phyloP scores from a whole-genome alignment of 2,113 vertebrate genomes.

The Lophotis ruficrista region DNA sequence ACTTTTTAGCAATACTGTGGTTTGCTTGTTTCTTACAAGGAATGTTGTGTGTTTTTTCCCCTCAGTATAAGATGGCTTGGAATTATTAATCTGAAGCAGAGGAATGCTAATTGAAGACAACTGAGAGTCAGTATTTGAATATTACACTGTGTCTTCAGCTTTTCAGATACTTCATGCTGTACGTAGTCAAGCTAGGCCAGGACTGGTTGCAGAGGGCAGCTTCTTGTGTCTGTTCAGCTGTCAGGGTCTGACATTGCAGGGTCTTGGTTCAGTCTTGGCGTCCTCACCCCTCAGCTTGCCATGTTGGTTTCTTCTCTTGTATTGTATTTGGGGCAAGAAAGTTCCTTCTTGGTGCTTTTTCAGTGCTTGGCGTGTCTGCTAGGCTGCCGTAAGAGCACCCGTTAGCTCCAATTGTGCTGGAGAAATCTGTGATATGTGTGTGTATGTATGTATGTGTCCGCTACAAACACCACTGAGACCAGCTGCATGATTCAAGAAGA shows the following conservation, averaged over 20 bases:
- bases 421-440: not conserved
- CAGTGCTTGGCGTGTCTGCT: not conserved
- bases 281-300: not conserved
- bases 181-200: not conserved
- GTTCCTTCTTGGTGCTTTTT: not conserved
- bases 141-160: not conserved
- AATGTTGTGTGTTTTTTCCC: fast-evolving
- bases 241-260: not conserved
- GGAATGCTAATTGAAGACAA: not conserved
- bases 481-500: not conserved
- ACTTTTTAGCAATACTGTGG: not conserved
- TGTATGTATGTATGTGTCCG: not conserved
- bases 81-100: not conserved
- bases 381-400: not conserved
- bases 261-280: not conserved
- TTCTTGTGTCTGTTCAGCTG: not conserved
- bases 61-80: not conserved
- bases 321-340: not conserved
- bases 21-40: not conserved
- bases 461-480: not conserved
- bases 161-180: not conserved
- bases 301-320: not conserved
- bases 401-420: not conserved
- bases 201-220: not conserved
- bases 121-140: not conserved